Percentiles rank a stretch among this genome's conserved stretches.
phyloP scores from a whole-genome alignment of 2,113 vertebrate genomes.

The Camarhynchus parvulus region DNA sequence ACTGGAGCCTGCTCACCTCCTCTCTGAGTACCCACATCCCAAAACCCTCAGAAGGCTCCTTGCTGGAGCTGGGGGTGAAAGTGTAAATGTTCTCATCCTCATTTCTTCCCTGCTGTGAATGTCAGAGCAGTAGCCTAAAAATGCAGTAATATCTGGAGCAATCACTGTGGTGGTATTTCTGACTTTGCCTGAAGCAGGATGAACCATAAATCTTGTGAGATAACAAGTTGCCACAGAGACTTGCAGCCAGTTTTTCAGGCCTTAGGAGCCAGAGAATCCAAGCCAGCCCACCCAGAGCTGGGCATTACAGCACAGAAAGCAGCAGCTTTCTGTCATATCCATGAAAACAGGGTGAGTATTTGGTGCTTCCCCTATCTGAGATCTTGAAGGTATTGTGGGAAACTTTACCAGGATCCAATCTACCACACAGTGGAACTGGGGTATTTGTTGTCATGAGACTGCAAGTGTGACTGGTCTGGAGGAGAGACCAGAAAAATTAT shows the following conservation, averaged over 20 bases:
- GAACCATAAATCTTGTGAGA: not conserved
- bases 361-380: not conserved
- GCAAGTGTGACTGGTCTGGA: not conserved
- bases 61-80: not conserved
- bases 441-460: not conserved
- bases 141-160: rapidly evolving
- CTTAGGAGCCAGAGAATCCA: not conserved
- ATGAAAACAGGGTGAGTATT: not conserved
- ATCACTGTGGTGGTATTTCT: slow-evolving; percentile 2
- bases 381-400: not conserved
- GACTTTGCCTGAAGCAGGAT: not conserved
- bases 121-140: not conserved
- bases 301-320: not conserved
- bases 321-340: not conserved
- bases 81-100: not conserved
- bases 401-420: not conserved
- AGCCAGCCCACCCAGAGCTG: not conserved
- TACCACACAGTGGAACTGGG: not conserved
- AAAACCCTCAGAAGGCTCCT: not conserved
- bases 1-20: not conserved
- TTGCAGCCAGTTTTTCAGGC: slow-evolving; percentile 50
- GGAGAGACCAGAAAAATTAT: not conserved
- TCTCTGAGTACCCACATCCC: not conserved
- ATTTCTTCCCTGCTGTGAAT: not conserved
- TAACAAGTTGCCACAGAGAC: not conserved